Evolutionary conservation across 2,888 invertebrate species (phyloP), one percentile per base, ranked within the genome.

Genomic region (Latrodectus hesperus): DNA sequence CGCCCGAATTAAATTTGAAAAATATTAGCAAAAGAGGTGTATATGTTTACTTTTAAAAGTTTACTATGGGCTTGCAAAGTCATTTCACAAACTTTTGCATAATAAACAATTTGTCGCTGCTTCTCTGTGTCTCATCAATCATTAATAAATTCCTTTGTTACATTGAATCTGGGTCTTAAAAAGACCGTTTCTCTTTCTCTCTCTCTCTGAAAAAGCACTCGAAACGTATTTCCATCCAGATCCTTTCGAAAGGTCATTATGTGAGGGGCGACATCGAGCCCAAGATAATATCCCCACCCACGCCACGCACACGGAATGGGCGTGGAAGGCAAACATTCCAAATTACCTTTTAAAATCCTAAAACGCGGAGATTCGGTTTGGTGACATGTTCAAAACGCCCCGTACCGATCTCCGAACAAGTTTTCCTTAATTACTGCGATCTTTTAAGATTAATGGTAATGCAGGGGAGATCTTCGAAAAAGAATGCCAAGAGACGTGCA

Each of bases 301-400:
- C 77, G 38, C 84, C 38, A 64, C 17, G 55, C 84, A 84, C 84
- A 78, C 72, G 84, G 84, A 78, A 84, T 78, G 84, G 84, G 84
- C 84, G 84, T 77, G 78, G 84, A 77, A 84, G 67, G 73, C 84
- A 84, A 84, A 84, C 84, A 84, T 84, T 84, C 84, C 77, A 84
- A 84, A 78, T 84, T 84, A 78, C 84, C 78, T 84, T 84, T 78
- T 84, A 84, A 84, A 78, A 67, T 78, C 84, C 72, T 65, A 53
- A 72, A 49, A 60, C 71, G 65, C 72, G 22, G 55, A 65, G 72
- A 72, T 83, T 22, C 68, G 38, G 68, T 60, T 60, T 60, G 38
- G 73, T 84, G 84, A 84, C 84, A 84, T 73, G 78, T 78, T 22
- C 72, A 72, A 64, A 72, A 84, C 84, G 84, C 84, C 84, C 84